Conservation (phyloP, 2,113 vertebrate species). For the Lonchura striata region DNA sequence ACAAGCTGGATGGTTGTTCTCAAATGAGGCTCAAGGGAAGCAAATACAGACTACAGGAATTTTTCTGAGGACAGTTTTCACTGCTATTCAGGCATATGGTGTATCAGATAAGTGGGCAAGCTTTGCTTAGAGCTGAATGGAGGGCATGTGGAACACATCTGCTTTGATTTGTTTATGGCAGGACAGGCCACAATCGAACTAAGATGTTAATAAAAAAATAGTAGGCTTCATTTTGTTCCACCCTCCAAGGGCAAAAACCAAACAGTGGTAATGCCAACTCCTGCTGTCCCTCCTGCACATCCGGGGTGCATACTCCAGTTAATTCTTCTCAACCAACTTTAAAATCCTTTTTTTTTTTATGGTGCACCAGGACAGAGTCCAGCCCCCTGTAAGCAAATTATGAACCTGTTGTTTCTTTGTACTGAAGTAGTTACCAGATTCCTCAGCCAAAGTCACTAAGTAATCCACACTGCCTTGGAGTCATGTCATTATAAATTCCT, state of each 20-base stretch:
- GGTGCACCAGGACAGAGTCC: not conserved
- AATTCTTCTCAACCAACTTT: not conserved
- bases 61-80: not conserved
- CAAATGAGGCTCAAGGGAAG: not conserved
- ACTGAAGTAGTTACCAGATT: not conserved
- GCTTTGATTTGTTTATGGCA: slow-evolving; percentile 47
- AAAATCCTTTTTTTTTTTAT: not conserved
- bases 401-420: not conserved
- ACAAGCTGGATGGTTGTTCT: not conserved
- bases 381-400: not conserved
- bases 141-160: slow-evolving; percentile 56
- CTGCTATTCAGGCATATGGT: not conserved
- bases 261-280: not conserved
- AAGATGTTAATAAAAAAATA: slow-evolving; percentile 34
- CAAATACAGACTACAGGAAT: not conserved
- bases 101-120: not conserved
- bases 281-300: not conserved
- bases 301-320: not conserved
- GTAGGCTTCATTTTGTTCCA: slow-evolving; percentile 23
- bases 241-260: slow-evolving; percentile 26
- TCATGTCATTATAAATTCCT: not conserved
- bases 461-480: not conserved
- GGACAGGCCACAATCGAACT: slow-evolving; percentile 24
- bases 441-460: not conserved
- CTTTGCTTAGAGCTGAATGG: slow-evolving; percentile 18